Base-by-base conservation (phyloP, 2,797 vertebrate species). In the Xiphophorus birchmanni region DNA sequence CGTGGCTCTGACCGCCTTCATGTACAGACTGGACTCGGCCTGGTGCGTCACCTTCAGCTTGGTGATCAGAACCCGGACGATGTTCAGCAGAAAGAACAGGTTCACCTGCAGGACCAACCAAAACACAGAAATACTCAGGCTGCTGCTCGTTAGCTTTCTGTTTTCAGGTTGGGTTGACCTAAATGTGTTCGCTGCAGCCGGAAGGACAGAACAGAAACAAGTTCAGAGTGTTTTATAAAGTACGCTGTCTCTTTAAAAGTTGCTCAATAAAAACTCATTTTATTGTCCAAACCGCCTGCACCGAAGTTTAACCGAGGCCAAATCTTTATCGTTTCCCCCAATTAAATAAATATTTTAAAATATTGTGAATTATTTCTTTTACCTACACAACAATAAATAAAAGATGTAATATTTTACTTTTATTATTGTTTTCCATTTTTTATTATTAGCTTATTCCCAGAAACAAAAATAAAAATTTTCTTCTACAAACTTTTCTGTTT, bases 41-140 rank as follows among this genome's bases (percentile, higher is more conserved):
- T 97, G 97, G 90, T 99, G 98, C 2, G 98, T 99, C 82, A 99
- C 98, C 81, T 99, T 99, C 87, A 99, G 94, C 87, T 99, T 99
- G 78, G 98, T 99, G 93, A 99, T 99, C 80, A 99, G 97, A 48
- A 99, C 98, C 17, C 98, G 97, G 3, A 99, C 98, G 0, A 99
- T 99, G 81, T 99, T 99, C 26, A 99, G 94, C 17, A 99, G 95
- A 81, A 99, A 99, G 91, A 99, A 99, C 48, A 99, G 91, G 84
- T 99, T 99, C 69, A 99, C 98, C 98, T 99, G 71, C 0, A 4
- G 65, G 47, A 26, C 5, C 71, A 11, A 78, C 1, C 1, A 74
- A 13, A 12, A 60, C 58, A 10, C 35, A 8, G 7, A 18, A 4
- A 35, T 40, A 52, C 47, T 29, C 9, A 23, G 65, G 65, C 40